Percentiles rank a stretch among this genome's conserved stretches.
These are phyloP conservation scores for Pocillopora grandis DNA, from an alignment of 92 coral and sea anemone species.

Conservation along the genomic window DNA sequence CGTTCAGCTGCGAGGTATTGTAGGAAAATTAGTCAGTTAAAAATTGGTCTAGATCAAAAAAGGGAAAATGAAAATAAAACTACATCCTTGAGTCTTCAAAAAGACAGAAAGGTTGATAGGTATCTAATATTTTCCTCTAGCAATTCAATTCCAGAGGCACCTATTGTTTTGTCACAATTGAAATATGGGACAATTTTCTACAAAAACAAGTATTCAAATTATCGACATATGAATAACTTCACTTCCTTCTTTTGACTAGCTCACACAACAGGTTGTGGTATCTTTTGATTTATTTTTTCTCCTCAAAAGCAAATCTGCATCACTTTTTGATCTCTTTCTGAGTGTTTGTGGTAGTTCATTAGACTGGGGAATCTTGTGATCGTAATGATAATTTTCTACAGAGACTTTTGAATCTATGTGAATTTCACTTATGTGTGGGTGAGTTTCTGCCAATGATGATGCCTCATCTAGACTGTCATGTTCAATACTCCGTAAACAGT, in stretches of 20 bases:
- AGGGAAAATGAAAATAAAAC: not conserved
- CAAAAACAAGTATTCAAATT: not conserved
- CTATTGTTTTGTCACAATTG: not conserved
- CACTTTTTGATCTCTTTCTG: slow-evolving; percentile 32
- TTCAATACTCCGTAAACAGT: slow-evolving; percentile 69
- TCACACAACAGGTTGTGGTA: slow-evolving; percentile 38
- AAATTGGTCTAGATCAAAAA: slow-evolving; percentile 4
- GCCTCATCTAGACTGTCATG: slow-evolving; percentile 77
- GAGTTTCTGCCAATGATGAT: slow-evolving; percentile 17
- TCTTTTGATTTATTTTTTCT: slow-evolving; percentile 31
- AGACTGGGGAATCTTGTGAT: not conserved
- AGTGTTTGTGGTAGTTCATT: slow-evolving; percentile 30
- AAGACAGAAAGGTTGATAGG: not conserved
- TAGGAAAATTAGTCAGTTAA: slow-evolving; percentile 59
- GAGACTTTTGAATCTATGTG: slow-evolving; percentile 16
- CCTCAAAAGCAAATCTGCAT: slow-evolving; percentile 3
- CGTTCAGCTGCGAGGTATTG: slow-evolving; percentile 78
- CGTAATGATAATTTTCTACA: not conserved
- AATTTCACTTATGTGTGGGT: slow-evolving; percentile 1
- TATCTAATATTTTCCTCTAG: not conserved
- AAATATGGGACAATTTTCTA: not conserved
- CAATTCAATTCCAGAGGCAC: not conserved
- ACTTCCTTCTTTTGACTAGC: slow-evolving; percentile 7
- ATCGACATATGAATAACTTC: not conserved
- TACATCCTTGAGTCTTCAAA: not conserved